phyloP scores from a whole-genome alignment of 2,888 invertebrate genomes.

The Latrodectus elegans region DNA sequence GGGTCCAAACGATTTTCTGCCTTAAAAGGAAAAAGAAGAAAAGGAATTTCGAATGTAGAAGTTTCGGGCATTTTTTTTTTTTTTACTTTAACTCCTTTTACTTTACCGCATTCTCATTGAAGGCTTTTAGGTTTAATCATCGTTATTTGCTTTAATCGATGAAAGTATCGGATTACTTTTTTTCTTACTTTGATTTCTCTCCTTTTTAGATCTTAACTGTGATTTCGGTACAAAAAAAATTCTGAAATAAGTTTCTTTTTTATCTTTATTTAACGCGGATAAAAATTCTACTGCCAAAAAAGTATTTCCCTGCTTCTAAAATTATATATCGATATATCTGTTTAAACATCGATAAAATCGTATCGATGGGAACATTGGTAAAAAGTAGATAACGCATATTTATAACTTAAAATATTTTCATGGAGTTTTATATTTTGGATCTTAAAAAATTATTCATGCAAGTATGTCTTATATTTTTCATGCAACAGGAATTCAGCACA shows the following conservation, averaged over 20 bases:
- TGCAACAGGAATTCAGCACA: too few relatives aligned
- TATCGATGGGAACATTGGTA: too few relatives aligned
- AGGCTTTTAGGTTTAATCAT: conserved; percentile 58
- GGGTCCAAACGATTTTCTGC: conserved; percentile 55
- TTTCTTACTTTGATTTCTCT: conserved; percentile 10
- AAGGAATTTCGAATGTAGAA: conserved; percentile 23
- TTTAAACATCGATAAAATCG: too few relatives aligned
- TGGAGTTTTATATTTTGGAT: too few relatives aligned
- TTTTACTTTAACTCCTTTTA: conserved; percentile 8
- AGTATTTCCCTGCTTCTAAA: too few relatives aligned
- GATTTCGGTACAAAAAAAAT: conserved; percentile 1
- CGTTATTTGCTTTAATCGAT: conserved; percentile 62
- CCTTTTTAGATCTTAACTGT: not conserved
- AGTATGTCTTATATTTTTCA: too few relatives aligned
- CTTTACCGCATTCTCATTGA: conserved; percentile 4
- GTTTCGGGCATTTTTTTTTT: conserved; percentile 27
- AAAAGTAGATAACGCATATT: too few relatives aligned
- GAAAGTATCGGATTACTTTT: conserved; percentile 47
- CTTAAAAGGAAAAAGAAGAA: conserved; percentile 20
- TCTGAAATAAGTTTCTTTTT: not conserved
- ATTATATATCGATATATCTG: too few relatives aligned
- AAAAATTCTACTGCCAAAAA: too few relatives aligned
- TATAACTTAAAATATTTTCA: too few relatives aligned
- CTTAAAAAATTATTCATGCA: too few relatives aligned
- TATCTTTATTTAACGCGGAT: too few relatives aligned